These are phyloP conservation scores for Geotrupes spiniger DNA, from an alignment of 2,888 invertebrate species.

Conservation along the genomic window DNA sequence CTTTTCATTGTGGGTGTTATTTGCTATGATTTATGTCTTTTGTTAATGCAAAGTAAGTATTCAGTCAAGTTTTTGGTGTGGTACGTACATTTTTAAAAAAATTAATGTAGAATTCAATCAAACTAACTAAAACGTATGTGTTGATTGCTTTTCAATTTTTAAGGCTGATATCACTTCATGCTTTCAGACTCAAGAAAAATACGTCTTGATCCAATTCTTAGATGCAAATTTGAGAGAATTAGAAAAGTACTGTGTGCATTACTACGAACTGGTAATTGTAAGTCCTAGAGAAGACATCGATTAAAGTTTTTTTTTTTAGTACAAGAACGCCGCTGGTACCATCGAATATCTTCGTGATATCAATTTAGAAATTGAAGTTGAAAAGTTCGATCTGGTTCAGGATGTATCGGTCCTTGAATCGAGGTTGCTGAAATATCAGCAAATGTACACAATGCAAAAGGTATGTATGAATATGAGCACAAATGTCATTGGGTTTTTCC, in stretches of 20 bases:
- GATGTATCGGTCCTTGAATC: conserved; percentile 42
- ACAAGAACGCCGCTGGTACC: conserved; percentile 22
- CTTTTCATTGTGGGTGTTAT: too few relatives aligned
- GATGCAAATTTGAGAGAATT: conserved; percentile 14
- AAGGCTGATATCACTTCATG: too few relatives aligned
- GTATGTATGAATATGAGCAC: neutral
- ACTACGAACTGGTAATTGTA: conserved; percentile 18
- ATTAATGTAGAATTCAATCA: too few relatives aligned
- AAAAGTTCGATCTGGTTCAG: conserved; percentile 42
- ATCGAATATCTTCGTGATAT: conserved; percentile 38
- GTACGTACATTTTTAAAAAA: too few relatives aligned
- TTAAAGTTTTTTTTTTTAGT: conserved; percentile 22
- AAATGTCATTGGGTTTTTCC: too few relatives aligned
- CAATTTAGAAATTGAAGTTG: conserved; percentile 44
- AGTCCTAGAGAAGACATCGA: neutral
- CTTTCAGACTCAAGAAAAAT: conserved; percentile 18
- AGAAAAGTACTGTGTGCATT: conserved; percentile 17
- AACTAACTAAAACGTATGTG: too few relatives aligned
- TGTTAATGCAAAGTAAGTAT: too few relatives aligned
- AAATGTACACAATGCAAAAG: conserved; percentile 29
- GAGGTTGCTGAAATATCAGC: conserved; percentile 43
- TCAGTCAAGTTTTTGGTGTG: too few relatives aligned
- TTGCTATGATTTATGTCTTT: too few relatives aligned
- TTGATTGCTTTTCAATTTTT: too few relatives aligned
- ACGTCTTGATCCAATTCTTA: conserved; percentile 16